These are phyloP conservation scores for Erpornis zantholeuca DNA, from an alignment of 2,113 vertebrate species.

Conservation along the genomic window DNA sequence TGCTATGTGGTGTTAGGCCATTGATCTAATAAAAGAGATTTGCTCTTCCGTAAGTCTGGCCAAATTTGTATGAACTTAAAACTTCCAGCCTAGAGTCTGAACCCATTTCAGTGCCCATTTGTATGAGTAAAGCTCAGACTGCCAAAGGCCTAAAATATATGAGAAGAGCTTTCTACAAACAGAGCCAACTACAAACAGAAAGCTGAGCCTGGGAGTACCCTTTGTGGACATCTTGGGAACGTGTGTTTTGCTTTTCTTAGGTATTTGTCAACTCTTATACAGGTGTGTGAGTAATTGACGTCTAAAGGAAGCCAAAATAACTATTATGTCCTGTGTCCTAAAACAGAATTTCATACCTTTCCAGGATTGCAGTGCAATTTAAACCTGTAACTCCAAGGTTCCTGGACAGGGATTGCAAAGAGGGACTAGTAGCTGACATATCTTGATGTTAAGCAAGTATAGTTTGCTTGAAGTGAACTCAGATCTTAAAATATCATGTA, in stretches of 20 bases:
- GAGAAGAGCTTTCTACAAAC: neutral
- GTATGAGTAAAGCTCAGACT: neutral
- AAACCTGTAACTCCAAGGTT: neutral
- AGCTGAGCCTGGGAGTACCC: neutral
- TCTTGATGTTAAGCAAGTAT: neutral
- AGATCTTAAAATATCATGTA: neutral
- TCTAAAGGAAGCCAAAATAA: neutral
- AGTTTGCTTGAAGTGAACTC: neutral
- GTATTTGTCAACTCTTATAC: neutral
- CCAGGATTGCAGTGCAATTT: neutral
- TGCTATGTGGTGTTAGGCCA: neutral
- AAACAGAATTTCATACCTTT: neutral
- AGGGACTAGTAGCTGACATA: neutral
- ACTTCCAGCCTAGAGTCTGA: neutral
- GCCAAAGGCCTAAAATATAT: neutral
- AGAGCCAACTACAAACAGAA: neutral
- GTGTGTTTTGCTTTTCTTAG: neutral
- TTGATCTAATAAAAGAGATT: neutral
- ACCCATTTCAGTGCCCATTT: neutral
- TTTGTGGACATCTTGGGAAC: neutral
- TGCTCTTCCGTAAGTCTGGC: neutral
- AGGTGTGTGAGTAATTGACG: neutral
- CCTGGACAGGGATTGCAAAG: neutral
- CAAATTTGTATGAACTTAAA: neutral
- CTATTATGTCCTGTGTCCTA: neutral